Percentiles rank a stretch among this genome's conserved stretches.
phyloP scores from a whole-genome alignment of 1,140 invertebrate species.

The Stenopsyche tienmushanensis region DNA sequence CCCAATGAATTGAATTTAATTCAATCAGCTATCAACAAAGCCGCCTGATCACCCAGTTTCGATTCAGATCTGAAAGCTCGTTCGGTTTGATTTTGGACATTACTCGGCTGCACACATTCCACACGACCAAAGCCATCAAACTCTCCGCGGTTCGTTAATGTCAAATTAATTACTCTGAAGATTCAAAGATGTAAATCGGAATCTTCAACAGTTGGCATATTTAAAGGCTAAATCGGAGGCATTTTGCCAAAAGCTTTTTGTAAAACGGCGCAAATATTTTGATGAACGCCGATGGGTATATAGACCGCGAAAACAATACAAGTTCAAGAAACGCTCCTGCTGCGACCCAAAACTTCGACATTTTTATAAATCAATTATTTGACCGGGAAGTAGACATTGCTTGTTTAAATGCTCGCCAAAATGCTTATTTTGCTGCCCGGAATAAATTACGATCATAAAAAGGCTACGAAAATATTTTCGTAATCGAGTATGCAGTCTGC shows the following conservation, averaged over 20 bases:
- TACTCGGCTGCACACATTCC: not conserved
- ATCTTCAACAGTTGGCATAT: too few species aligned
- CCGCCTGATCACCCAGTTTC: not conserved
- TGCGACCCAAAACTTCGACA: too few species aligned
- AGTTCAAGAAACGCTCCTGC: not conserved
- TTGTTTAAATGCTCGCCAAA: too few species aligned
- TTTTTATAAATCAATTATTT: too few species aligned
- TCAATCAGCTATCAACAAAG: not conserved
- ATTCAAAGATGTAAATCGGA: not conserved
- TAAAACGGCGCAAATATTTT: not conserved
- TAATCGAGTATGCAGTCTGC: too few species aligned
- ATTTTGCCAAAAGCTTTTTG: not conserved
- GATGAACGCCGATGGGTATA: not conserved
- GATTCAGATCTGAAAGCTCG: not conserved
- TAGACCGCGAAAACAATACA: not conserved
- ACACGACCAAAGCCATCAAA: not conserved
- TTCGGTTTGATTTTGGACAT: slow-evolving; percentile 1
- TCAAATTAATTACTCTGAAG: slow-evolving; percentile 1
- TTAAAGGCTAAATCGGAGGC: not conserved
- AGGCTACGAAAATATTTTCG: too few species aligned
- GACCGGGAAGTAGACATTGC: too few species aligned
- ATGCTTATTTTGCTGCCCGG: too few species aligned
- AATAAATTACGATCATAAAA: too few species aligned
- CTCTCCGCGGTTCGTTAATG: slow-evolving; percentile 9
- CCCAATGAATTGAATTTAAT: not conserved